Percentiles rank a stretch among this genome's conserved stretches.
phyloP scores from a whole-genome alignment of 1,140 invertebrate species.

The Asobara japonica region DNA sequence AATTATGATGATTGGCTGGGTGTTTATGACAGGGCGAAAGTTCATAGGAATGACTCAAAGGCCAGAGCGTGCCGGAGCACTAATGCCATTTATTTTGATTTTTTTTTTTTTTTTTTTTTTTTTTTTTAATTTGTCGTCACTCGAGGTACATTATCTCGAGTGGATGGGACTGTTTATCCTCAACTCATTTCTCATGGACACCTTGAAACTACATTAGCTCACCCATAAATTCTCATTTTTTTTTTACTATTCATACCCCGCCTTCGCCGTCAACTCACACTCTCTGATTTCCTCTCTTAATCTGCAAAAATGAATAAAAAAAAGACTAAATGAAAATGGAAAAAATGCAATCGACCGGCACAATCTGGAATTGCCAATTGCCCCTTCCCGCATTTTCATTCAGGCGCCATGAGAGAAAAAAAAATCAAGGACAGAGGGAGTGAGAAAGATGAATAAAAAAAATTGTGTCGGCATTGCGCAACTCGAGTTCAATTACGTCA shows the following conservation, averaged over 20 bases:
- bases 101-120: not conserved
- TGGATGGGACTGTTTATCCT: not conserved
- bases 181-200: not conserved
- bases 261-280: not conserved
- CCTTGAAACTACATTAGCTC: not conserved
- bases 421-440: slow-evolving; percentile 11
- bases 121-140: not conserved
- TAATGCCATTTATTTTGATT: not conserved
- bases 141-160: not conserved
- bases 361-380: slow-evolving; percentile 22
- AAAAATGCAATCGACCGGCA: no score
- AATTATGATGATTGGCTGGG: not conserved
- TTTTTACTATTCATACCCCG: not conserved
- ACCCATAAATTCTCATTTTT: not conserved
- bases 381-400: not conserved
- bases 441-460: not conserved
- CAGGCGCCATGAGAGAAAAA: not conserved
- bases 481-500: not conserved
- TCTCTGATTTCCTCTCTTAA: no score
- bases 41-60: not conserved
- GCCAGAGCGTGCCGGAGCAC: not conserved
- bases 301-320: no score
- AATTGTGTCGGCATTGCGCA: not conserved
- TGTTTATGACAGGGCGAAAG: slow-evolving; percentile 1
- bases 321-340: no score